A percentile compares a stretch with the other conserved stretches of the same genome.
Evolutionary conservation across 2,113 vertebrate genomes (phyloP).

Genomic region (Talpa occidentalis): DNA sequence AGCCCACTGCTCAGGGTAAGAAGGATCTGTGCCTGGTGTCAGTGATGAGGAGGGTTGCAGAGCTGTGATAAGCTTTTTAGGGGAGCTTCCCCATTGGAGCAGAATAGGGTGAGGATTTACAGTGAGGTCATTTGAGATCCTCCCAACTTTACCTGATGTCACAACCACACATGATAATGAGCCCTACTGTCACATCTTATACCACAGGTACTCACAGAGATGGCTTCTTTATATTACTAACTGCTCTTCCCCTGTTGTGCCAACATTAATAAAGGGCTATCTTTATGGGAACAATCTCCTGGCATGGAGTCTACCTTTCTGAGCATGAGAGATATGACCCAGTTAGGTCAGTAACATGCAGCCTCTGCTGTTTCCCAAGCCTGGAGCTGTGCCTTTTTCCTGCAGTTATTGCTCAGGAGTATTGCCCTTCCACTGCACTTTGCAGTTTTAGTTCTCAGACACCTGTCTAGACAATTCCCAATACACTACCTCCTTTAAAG

Average conservation of each 20-base stretch:
- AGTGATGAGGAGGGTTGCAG: not conserved
- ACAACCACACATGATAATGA: not conserved
- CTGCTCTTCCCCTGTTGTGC: too few species aligned
- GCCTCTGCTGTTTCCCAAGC: too few species aligned
- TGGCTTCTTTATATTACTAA: too few species aligned
- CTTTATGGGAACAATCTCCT: too few species aligned
- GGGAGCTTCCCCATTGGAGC: not conserved
- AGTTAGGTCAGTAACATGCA: too few species aligned
- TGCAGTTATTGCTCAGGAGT: not conserved
- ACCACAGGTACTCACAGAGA: not conserved
- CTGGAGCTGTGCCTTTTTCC: not conserved
- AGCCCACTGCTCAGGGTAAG: not conserved
- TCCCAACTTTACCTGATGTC: not conserved
- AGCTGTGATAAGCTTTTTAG: not conserved
- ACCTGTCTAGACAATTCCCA: not conserved
- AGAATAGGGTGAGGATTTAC: not conserved
- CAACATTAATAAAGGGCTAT: too few species aligned
- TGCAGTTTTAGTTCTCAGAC: not conserved
- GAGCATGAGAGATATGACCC: too few species aligned
- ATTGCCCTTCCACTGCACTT: not conserved
- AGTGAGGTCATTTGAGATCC: not conserved
- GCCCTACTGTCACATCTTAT: not conserved
- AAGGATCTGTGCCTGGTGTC: not conserved
- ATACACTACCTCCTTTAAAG: not conserved
- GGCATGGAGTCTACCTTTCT: too few species aligned